Evolutionary conservation across 2,888 invertebrate genomes (phyloP), one percentile per base, ranked within the genome.

Genomic region (Xestia rhomboidea): DNA sequence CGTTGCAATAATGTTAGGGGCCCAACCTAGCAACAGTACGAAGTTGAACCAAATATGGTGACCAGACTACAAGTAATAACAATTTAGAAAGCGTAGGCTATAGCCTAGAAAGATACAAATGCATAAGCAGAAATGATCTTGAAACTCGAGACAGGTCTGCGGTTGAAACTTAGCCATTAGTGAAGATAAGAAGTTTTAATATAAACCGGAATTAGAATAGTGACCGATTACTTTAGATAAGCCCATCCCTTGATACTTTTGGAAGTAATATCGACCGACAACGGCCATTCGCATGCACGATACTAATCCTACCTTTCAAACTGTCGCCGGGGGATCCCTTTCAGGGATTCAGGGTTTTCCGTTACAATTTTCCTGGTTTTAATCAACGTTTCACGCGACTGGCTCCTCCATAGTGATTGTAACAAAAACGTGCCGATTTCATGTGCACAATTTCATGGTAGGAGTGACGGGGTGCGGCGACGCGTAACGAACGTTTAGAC

Each of bases 371-470:
- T 44, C 69, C 74, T 46, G 49, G 30, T 67, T 85, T 73, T 82
- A 82, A 83, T 85, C 72, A 82, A 75, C 57, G 63, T 73, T 76
- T 68, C 41, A 80, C 44, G 38, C 54, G 64, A 81, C 34, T 63
- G 49, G n/a, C 3, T 60, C 63, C 15, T 46, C 46, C 24, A 57
- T 46, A 71, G 62, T 24, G 72, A 73, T 75, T 60, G 68, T 75
- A 73, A 68, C 73, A 74, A 78, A 85, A 86, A 70, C 73, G 85
- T 74, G 77, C 68, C 77, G 74, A 74, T 82, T 82, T 76, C 76
- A 84, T 79, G 86, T 84, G 84, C 80, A 72, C 74, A 76, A 82
- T 87, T 87, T 81, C 77, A 86, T 84, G 84, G 87, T 86, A 82
- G 30, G 41, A 75, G 70, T 78, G 82, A 82, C 83, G 78, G 38